Base-by-base conservation (phyloP, 2,888 invertebrate genomes). In the Seira musarum region DNA sequence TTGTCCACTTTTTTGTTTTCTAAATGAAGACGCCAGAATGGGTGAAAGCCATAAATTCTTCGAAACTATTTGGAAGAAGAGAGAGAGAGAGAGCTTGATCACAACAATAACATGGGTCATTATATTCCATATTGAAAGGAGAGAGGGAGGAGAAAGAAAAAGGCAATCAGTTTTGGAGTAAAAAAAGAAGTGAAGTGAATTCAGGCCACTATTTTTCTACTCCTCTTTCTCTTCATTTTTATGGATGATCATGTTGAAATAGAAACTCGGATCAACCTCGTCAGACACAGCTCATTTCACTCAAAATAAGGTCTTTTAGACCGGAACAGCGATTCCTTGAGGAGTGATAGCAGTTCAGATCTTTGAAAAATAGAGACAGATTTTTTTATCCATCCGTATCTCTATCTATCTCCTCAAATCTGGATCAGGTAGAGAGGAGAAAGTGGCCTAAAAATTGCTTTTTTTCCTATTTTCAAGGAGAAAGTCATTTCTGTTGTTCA, bases 251-350 rank as follows among this genome's bases (percentile, higher is more conserved):
- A 40, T 40, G n/a, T n/a, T n/a, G 17, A 24, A 13, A 17, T 6
- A 57, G 63, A 40, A 40, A 63, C 71, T 30, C 69, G 70, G 80
- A 75, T 80, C 74, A 80, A 74, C 75, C 80, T 75, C 80, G 80
- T 80, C 74, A 80, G 80, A 80, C 66, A 80, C 80, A 80, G 75
- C 80, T 80, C 80, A 80, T 80, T 80, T 80, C 73, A 75, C 80
- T 75, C 80, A 74, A 80, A 80, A 80, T 80, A 80, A 80, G 80
- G 67, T 67, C 80, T 75, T 74, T 74, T 69, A 75, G 80, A 80
- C 74, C 80, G 80, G 80, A 80, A 80, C 80, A 80, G 46, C 80
- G 70, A 75, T 75, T 80, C 53, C 61, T 21, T 5, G 22, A 65
- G 17, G 35, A 65, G 65, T 35, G 30, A n/a, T 30, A 15, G 21